Evolutionary conservation across 2,888 invertebrate genomes (phyloP).

Genomic region (Xestia ashworthii): DNA sequence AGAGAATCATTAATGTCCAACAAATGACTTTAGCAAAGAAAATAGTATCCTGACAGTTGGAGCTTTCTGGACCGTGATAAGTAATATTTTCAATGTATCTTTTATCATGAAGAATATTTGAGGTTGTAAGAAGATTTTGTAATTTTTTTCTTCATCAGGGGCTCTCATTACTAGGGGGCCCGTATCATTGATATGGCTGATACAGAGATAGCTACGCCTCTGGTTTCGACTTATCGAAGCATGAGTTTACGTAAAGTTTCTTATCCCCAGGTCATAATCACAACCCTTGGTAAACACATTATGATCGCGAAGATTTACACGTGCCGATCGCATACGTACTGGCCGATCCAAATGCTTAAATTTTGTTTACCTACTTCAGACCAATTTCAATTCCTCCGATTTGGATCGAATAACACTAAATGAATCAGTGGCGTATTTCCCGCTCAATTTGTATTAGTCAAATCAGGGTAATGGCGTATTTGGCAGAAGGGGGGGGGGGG

Average conservation of each 20-base stretch:
- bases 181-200: too few relatives aligned
- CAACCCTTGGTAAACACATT: constrained; percentile 9
- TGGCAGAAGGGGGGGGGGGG: constrained; percentile 18
- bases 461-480: constrained; percentile 48
- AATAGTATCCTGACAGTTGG: too few relatives aligned
- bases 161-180: too few relatives aligned
- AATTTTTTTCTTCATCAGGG: too few relatives aligned
- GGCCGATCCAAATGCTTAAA: constrained; percentile 14
- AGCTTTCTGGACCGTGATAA: too few relatives aligned
- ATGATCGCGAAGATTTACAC: constrained; percentile 4
- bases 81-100: too few relatives aligned
- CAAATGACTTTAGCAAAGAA: too few relatives aligned
- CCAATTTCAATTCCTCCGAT: constrained; percentile 6
- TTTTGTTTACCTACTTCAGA: constrained; percentile 15
- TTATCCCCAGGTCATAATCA: neutral
- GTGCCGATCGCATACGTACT: neutral
- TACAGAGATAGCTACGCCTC: too few relatives aligned
- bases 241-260: neutral
- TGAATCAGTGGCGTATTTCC: constrained; percentile 42
- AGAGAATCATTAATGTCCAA: too few relatives aligned
- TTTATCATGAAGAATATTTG: too few relatives aligned
- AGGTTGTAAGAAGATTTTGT: too few relatives aligned
- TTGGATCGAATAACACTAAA: constrained; percentile 26
- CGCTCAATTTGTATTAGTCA: constrained; percentile 39
- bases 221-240: neutral